These are phyloP conservation scores for Stichodactyla mertensii DNA, from an alignment of 64 coral and sea anemone genomes.

Conservation along the genomic window DNA sequence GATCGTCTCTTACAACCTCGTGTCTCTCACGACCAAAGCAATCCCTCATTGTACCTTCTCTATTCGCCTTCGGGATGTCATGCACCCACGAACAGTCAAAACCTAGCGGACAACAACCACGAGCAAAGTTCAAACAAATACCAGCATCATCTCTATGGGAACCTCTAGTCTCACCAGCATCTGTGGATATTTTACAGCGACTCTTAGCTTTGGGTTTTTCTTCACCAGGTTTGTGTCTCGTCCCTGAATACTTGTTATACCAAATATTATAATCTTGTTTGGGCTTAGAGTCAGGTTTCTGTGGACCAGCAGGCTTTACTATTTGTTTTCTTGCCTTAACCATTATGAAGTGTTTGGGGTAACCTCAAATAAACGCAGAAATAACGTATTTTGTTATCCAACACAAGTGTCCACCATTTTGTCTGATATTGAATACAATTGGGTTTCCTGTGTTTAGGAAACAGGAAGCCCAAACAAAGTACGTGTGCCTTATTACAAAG, in stretches of 20 bases:
- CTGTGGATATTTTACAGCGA: conserved; percentile 62
- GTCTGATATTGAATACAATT: neutral
- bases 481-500: too few species aligned
- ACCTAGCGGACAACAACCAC: conserved; percentile 80
- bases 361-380: neutral
- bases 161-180: conserved; percentile 70
- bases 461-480: too few species aligned
- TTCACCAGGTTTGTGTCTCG: conserved; percentile 50
- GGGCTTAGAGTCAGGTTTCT: conserved; percentile 40
- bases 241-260: conserved; percentile 82
- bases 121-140: conserved; percentile 82
- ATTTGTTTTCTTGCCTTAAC: conserved; percentile 82
- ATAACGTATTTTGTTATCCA: neutral
- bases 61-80: conserved; percentile 40
- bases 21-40: conserved; percentile 86
- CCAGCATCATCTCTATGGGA: conserved; percentile 44
- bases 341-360: conserved; percentile 12
- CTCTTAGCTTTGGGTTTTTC: conserved; percentile 34
- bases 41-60: conserved; percentile 60
- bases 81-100: conserved; percentile 80
- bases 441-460: neutral
- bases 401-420: neutral
- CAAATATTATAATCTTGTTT: conserved; percentile 76
- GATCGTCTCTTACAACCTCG: conserved; percentile 72
- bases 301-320: conserved; percentile 59